Conservation (phyloP, 2,888 invertebrate genomes). For the Steinernema carpocapsae region DNA sequence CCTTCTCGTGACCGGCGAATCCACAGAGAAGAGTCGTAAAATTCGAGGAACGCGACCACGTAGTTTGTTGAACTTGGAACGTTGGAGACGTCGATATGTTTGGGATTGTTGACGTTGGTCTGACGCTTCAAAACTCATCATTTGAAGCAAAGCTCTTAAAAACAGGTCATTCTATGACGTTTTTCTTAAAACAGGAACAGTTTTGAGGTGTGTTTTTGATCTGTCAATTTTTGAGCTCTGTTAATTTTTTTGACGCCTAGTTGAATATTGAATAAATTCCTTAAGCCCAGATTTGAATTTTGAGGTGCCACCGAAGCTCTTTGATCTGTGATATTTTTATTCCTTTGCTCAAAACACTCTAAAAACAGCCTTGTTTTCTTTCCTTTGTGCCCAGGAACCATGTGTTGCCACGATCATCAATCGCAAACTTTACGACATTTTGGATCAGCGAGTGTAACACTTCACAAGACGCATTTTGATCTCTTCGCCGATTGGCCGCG, state of each 20-base stretch:
- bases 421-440: not conserved
- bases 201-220: not conserved
- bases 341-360: too few relatives aligned
- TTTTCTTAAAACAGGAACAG: not conserved
- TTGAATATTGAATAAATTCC: not conserved
- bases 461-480: constrained; percentile 2
- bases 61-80: too few relatives aligned
- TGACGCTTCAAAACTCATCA: not conserved
- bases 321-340: too few relatives aligned
- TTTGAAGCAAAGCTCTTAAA: not conserved
- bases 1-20: not conserved
- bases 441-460: constrained; percentile 10
- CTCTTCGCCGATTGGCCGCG: not conserved
- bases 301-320: too few relatives aligned
- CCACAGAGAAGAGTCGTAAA: constrained; percentile 5
- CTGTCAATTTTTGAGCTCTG: too few relatives aligned
- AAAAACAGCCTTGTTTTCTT: too few relatives aligned
- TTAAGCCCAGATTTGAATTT: not conserved
- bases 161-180: not conserved
- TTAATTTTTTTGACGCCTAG: too few relatives aligned
- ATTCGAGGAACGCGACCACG: not conserved
- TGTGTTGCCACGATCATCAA: not conserved
- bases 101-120: too few relatives aligned
- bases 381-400: too few relatives aligned
- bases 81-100: too few relatives aligned